Conservation (phyloP, 2,888 invertebrate genomes). For the Cancer borealis region DNA sequence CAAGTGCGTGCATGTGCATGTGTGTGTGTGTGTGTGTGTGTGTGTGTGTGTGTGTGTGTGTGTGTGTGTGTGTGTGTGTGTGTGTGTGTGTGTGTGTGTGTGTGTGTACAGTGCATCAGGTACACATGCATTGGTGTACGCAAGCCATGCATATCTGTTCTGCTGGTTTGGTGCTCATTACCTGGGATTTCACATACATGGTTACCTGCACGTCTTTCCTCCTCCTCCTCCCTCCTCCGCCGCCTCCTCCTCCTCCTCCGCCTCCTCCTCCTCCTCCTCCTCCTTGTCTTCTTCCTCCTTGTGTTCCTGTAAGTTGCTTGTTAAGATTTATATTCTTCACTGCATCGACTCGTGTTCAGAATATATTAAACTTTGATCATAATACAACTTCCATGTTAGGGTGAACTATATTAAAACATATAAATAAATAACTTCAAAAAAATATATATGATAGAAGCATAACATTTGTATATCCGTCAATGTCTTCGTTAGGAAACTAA, state of each 20-base stretch:
- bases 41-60: neutral
- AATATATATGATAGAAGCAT: too few relatives aligned
- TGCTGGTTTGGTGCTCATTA: neutral
- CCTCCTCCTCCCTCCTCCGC: neutral
- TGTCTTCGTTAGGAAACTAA: too few relatives aligned
- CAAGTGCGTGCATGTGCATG: neutral
- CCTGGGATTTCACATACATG: neutral
- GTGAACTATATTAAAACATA: too few relatives aligned
- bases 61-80: neutral
- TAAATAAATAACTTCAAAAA: too few relatives aligned
- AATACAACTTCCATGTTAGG: neutral
- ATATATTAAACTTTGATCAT: neutral
- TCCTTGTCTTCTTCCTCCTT: too few relatives aligned
- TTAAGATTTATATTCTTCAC: neutral
- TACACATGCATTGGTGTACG: neutral
- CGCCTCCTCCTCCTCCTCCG: neutral
- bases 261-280: neutral
- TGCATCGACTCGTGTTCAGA: neutral
- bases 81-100: constrained; percentile 27
- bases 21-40: constrained; percentile 8
- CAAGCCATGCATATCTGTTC: neutral
- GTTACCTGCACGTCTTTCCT: neutral
- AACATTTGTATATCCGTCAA: too few relatives aligned
- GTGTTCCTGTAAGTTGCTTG: too few relatives aligned
- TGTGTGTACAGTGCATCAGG: neutral